These are phyloP conservation scores for Synergus laeviventris DNA, from an alignment of 2,888 invertebrate species.

Conservation along the genomic window DNA sequence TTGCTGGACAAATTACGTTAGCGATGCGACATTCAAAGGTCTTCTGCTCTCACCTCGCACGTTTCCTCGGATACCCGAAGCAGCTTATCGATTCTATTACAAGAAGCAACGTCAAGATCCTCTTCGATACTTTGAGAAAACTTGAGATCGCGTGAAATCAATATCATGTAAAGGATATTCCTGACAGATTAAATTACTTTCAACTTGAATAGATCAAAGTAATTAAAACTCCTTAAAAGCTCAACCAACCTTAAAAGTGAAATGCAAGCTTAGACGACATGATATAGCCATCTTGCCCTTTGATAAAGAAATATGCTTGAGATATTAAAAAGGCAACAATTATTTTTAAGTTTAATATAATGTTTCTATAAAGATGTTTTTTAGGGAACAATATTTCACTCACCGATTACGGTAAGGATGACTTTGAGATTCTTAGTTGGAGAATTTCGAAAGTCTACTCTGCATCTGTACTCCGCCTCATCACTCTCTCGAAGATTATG, in stretches of 20 bases:
- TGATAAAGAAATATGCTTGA: too few species aligned
- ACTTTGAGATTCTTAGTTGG: constrained; percentile 85
- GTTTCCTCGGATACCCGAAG: constrained; percentile 37
- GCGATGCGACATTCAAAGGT: constrained; percentile 65
- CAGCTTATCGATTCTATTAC: constrained; percentile 65
- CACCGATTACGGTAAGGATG: constrained; percentile 86
- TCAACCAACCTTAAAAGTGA: neutral
- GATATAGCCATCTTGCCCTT: too few species aligned
- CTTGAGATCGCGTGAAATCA: neutral
- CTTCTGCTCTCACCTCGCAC: constrained; percentile 53
- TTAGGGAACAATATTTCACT: constrained; percentile 73
- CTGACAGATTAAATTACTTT: neutral
- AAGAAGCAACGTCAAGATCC: constrained; percentile 50
- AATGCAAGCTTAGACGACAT: too few species aligned
- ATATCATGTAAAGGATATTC: neutral
- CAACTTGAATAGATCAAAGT: neutral
- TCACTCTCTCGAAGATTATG: constrained; percentile 76
- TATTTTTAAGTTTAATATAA: too few species aligned
- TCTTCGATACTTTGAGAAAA: neutral
- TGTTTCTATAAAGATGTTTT: too few species aligned
- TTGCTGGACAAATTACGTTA: constrained; percentile 68
- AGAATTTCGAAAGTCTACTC: constrained; percentile 86
- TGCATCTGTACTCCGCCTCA: constrained; percentile 84
- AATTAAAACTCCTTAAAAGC: neutral
- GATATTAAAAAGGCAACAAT: too few species aligned